Percentiles rank a stretch among this genome's conserved stretches.
phyloP scores from a whole-genome alignment of 2,797 vertebrate species.

The Coilia nasus region DNA sequence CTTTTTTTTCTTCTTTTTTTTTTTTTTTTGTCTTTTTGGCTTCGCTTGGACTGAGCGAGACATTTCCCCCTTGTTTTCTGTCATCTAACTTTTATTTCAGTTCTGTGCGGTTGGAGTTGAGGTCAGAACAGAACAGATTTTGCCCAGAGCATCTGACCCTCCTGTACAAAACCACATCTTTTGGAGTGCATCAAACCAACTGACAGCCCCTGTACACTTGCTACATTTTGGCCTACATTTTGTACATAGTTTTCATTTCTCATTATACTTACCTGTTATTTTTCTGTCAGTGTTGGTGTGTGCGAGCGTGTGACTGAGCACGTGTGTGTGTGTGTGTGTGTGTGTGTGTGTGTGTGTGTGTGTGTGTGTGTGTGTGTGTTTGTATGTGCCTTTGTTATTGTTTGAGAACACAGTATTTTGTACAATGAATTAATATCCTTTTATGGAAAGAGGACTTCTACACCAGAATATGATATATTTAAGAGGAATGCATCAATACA shows the following conservation, averaged over 20 bases:
- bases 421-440: neutral
- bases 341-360: neutral
- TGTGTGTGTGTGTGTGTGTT: neutral
- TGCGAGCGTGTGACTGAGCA: neutral
- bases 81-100: neutral
- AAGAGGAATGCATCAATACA: slow-evolving; percentile 1
- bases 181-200: neutral
- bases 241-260: neutral
- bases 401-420: neutral
- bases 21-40: no score
- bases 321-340: neutral
- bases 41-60: neutral
- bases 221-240: neutral
- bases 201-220: neutral
- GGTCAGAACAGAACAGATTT: neutral
- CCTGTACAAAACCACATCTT: neutral
- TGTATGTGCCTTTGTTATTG: neutral
- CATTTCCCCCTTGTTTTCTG: neutral
- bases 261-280: neutral
- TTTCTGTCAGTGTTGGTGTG: neutral
- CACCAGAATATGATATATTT: neutral
- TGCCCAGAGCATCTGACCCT: neutral
- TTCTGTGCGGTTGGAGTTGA: neutral
- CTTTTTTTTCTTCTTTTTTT: neutral
- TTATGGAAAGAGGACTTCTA: slow-evolving; percentile 10